phyloP scores from a whole-genome alignment of 2,797 vertebrate species.

The Clarias fuscus region DNA sequence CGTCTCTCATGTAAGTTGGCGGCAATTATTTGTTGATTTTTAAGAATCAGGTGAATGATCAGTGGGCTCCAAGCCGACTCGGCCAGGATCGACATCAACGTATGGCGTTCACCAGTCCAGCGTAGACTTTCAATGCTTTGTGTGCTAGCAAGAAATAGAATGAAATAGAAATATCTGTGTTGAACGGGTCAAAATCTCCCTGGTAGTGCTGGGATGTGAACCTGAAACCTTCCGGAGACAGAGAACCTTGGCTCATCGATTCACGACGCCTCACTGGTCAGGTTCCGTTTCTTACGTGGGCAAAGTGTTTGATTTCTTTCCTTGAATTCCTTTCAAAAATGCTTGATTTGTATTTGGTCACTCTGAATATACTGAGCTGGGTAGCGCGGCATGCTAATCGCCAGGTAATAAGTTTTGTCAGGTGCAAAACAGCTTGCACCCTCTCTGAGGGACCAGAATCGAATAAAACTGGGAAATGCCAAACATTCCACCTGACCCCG shows the following conservation, averaged over 20 bases:
- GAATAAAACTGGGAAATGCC: constrained; percentile 60
- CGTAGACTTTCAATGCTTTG: too few relatives aligned
- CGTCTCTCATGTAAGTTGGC: too few relatives aligned
- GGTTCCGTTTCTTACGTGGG: not conserved
- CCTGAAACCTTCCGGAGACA: not conserved
- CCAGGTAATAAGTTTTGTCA: constrained; percentile 21
- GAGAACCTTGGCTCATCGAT: not conserved
- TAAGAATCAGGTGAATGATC: too few relatives aligned
- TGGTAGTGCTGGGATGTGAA: not conserved
- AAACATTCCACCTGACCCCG: constrained; percentile 52
- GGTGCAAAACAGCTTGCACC: constrained; percentile 7
- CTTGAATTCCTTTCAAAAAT: too few relatives aligned
- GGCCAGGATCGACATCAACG: too few relatives aligned
- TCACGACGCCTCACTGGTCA: not conserved
- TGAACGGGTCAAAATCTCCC: not conserved
- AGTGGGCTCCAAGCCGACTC: too few relatives aligned
- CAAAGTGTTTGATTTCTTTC: not conserved
- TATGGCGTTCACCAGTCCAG: too few relatives aligned
- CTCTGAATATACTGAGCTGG: not conserved
- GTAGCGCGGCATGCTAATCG: constrained; percentile 23
- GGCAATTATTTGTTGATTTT: too few relatives aligned
- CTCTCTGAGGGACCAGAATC: constrained; percentile 54
- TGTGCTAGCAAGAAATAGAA: not conserved
- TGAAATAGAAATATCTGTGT: not conserved
- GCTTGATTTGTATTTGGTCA: not conserved